Conservation (phyloP, 2,888 invertebrate genomes). For the Spisula subtruncata region DNA sequence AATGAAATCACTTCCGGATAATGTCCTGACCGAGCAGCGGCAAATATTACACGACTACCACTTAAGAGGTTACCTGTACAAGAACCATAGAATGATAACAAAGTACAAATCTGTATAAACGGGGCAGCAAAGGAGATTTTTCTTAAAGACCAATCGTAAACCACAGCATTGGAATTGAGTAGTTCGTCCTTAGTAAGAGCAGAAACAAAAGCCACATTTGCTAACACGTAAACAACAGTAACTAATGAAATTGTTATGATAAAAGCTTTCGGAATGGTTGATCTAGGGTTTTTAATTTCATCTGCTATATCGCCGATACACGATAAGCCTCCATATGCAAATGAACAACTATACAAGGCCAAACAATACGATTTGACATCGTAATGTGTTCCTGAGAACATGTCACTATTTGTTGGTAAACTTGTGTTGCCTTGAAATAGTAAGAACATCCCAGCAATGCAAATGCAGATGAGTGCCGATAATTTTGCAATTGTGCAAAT, state of each 20-base stretch:
- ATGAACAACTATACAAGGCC: slow-evolving; percentile 55
- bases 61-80: slow-evolving; percentile 46
- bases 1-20: slow-evolving; percentile 61
- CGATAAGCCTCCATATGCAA: slow-evolving; percentile 49
- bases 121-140: slow-evolving; percentile 34
- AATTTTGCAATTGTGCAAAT: slow-evolving; percentile 97
- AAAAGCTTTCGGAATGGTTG: slow-evolving; percentile 58
- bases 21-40: slow-evolving; percentile 56
- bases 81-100: slow-evolving; percentile 57
- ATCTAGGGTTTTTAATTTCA: slow-evolving; percentile 50
- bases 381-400: slow-evolving; percentile 45
- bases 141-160: slow-evolving; percentile 50
- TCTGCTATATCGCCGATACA: slow-evolving; percentile 53
- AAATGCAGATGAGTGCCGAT: slow-evolving; percentile 95
- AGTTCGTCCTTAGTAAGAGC: slow-evolving; percentile 50
- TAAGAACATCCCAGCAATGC: slow-evolving; percentile 95
- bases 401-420: not conserved
- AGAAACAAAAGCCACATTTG: slow-evolving; percentile 55
- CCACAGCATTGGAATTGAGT: slow-evolving; percentile 50
- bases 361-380: slow-evolving; percentile 43
- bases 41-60: slow-evolving; percentile 54
- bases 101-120: slow-evolving; percentile 51
- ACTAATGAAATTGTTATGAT: slow-evolving; percentile 45
- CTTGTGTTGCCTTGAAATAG: slow-evolving; percentile 92
- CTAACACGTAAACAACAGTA: slow-evolving; percentile 49